Conservation (phyloP, 2,888 invertebrate genomes). For the Drosophila setosimentum region DNA sequence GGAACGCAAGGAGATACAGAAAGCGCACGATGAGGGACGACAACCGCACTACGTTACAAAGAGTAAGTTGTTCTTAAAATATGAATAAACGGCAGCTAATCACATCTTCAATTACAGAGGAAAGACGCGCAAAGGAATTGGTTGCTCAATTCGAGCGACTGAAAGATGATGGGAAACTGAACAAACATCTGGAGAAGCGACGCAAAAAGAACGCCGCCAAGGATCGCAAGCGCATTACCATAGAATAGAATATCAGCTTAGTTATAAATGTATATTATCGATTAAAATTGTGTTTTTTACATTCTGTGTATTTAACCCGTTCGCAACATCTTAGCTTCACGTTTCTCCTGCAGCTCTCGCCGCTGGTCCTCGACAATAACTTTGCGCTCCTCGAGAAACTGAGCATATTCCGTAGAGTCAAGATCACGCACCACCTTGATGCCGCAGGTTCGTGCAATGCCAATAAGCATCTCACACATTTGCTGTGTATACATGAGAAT, state of each 20-base stretch:
- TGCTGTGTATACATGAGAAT: slow-evolving; percentile 85
- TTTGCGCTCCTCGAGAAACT: slow-evolving; percentile 92
- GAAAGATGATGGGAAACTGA: slow-evolving; percentile 91
- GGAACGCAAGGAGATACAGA: slow-evolving; percentile 87
- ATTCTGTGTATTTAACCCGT: slow-evolving; percentile 86
- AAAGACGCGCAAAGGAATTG: slow-evolving; percentile 90
- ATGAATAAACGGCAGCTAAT: background rate
- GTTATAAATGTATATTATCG: slow-evolving; percentile 63
- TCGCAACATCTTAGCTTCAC: slow-evolving; percentile 96
- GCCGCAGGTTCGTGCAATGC: slow-evolving; percentile 92
- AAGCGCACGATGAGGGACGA: slow-evolving; percentile 88
- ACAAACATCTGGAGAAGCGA: slow-evolving; percentile 92
- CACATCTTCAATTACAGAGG: slow-evolving; percentile 88
- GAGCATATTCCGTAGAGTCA: slow-evolving; percentile 91
- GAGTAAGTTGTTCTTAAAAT: slow-evolving; percentile 86
- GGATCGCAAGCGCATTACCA: slow-evolving; percentile 84
- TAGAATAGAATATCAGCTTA: slow-evolving; percentile 70
- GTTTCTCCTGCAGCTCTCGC: slow-evolving; percentile 91
- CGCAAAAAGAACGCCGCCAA: slow-evolving; percentile 89
- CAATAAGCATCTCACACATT: slow-evolving; percentile 92
- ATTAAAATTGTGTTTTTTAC: slow-evolving; percentile 37
- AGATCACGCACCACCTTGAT: slow-evolving; percentile 93
- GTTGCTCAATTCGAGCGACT: slow-evolving; percentile 93
- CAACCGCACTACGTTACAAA: slow-evolving; percentile 91
- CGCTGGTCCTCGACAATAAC: slow-evolving; percentile 90